A percentile compares a stretch with the other conserved stretches of the same genome.
Evolutionary conservation across 2,888 invertebrate species (phyloP).

Genomic region (Melikaiella ostensackeni): DNA sequence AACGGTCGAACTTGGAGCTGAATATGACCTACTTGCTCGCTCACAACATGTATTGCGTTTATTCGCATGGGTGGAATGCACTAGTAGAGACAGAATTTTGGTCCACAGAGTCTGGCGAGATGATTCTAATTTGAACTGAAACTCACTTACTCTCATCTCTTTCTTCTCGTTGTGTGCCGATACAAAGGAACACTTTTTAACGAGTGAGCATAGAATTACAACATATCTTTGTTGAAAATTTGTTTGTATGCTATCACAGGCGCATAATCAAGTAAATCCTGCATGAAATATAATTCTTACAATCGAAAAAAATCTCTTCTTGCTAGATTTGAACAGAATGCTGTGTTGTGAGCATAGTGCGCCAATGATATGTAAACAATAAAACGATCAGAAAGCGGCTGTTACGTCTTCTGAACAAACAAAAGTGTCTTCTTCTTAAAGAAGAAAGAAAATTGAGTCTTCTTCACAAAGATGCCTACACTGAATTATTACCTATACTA

Average conservation of each 20-base stretch:
- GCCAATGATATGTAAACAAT: too few species aligned
- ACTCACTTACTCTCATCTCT: not conserved
- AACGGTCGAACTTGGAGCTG: not conserved
- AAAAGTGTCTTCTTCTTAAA: too few species aligned
- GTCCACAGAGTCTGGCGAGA: not conserved
- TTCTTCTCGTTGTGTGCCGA: not conserved
- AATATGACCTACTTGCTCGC: not conserved
- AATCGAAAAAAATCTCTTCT: too few species aligned
- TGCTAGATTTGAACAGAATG: too few species aligned
- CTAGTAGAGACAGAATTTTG: not conserved
- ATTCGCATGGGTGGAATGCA: not conserved
- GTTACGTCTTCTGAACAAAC: too few species aligned
- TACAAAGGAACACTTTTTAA: not conserved
- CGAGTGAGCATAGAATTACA: slow-evolving; percentile 3
- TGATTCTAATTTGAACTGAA: slow-evolving; percentile 4
- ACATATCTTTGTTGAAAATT: not conserved
- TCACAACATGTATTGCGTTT: not conserved
- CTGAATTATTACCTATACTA: too few species aligned
- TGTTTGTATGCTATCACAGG: not conserved
- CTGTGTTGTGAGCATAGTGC: too few species aligned
- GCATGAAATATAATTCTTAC: not conserved
- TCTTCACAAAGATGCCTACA: too few species aligned
- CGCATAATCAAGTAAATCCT: not conserved
- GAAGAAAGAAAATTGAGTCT: too few species aligned
- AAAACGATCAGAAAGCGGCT: too few species aligned